These are phyloP conservation scores for Nebria ingens DNA, from an alignment of 1,140 invertebrate species.

Conservation along the genomic window DNA sequence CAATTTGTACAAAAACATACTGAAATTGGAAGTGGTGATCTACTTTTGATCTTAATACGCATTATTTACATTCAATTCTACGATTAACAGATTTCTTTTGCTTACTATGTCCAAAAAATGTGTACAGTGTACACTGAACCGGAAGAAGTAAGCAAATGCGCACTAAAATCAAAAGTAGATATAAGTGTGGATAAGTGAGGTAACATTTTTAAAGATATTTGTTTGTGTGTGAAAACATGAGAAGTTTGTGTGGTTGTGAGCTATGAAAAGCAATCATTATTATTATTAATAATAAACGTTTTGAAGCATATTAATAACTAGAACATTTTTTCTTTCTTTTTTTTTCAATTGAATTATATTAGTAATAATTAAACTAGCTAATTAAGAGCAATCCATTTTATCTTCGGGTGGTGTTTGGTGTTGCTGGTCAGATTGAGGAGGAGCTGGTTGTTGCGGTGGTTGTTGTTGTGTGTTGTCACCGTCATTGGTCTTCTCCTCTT, in stretches of 20 bases:
- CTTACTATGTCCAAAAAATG: too few relatives aligned
- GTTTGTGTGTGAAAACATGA: not conserved
- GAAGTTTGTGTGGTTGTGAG: not conserved
- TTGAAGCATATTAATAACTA: not conserved
- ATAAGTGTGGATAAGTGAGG: too few relatives aligned
- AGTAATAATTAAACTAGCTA: slow-evolving; percentile 11
- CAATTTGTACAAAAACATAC: too few relatives aligned
- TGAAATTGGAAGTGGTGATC: too few relatives aligned
- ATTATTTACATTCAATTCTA: too few relatives aligned
- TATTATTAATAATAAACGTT: slow-evolving; percentile 3
- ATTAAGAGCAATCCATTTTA: slow-evolving; percentile 18
- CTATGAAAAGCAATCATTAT: not conserved
- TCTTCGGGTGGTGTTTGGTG: slow-evolving; percentile 7
- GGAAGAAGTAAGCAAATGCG: too few relatives aligned
- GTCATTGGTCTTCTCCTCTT: slow-evolving; percentile 34
- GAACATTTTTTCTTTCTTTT: not conserved
- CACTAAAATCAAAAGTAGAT: too few relatives aligned
- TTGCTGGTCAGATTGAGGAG: not conserved
- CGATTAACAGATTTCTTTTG: too few relatives aligned
- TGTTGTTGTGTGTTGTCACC: slow-evolving; percentile 13
- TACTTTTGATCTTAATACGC: too few relatives aligned
- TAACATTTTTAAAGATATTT: too few relatives aligned
- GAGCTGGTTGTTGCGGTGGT: slow-evolving; percentile 22
- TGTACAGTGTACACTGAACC: too few relatives aligned
- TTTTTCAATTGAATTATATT: slow-evolving; percentile 11